Percentiles rank a stretch among this genome's conserved stretches.
Evolutionary conservation across 2,888 invertebrate species (phyloP).

Genomic region (Druceiella hillmani): DNA sequence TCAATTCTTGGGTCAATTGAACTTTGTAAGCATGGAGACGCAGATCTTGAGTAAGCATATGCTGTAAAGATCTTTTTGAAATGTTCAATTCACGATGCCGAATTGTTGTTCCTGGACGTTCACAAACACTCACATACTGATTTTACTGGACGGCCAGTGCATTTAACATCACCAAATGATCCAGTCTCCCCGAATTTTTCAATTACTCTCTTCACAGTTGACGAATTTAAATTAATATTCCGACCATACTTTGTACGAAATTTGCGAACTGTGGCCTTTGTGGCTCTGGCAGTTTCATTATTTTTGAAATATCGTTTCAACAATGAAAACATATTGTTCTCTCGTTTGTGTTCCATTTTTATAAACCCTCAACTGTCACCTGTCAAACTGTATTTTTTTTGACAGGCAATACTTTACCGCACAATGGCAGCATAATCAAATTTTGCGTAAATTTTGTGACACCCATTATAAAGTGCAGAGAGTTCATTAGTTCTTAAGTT

Average conservation of each 20-base stretch:
- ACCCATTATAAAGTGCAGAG: too few species aligned
- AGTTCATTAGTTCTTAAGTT: too few species aligned
- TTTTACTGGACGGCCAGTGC: conserved; percentile 23
- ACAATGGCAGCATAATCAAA: too few species aligned
- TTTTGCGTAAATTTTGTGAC: too few species aligned
- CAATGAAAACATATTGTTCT: conserved; percentile 16
- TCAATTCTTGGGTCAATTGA: conserved; percentile 26
- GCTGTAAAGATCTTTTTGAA: conserved; percentile 24
- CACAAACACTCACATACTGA: conserved; percentile 26
- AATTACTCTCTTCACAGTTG: conserved; percentile 28
- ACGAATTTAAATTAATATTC: conserved; percentile 25
- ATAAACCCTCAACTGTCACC: too few species aligned
- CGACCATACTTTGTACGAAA: conserved; percentile 25
- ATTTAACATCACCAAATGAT: conserved; percentile 25
- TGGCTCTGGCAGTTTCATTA: conserved; percentile 22
- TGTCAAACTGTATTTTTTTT: too few species aligned
- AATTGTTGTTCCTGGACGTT: conserved; percentile 28
- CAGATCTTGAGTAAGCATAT: conserved; percentile 24
- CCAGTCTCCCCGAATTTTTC: conserved; percentile 27
- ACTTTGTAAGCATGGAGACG: conserved; percentile 25
- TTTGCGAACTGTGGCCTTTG: conserved; percentile 21
- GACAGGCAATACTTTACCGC: too few species aligned
- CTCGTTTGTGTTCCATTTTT: too few species aligned
- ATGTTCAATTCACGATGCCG: conserved; percentile 24
- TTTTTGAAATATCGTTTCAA: too few species aligned